A percentile compares a stretch with the other conserved stretches of the same genome.
Evolutionary conservation across 2,113 vertebrate genomes (phyloP).

Genomic region (Cebidichthys violaceus): DNA sequence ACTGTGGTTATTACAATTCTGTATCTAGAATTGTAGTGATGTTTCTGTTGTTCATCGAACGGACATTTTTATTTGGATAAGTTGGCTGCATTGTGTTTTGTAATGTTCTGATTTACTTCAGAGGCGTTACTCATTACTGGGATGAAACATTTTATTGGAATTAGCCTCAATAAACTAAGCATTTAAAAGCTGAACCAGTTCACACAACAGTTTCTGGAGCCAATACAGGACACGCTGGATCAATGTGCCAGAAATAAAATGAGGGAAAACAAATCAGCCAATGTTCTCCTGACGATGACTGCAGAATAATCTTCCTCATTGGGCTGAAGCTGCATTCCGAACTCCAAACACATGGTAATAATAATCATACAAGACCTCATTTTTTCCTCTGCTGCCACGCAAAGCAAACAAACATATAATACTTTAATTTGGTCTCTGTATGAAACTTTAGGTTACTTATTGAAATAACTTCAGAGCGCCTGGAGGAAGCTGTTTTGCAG

Average conservation of each 20-base stretch:
- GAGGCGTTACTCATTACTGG: neutral
- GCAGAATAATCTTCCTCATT: conserved; percentile 33
- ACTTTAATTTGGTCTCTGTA: conserved; percentile 40
- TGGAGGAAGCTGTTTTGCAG: conserved; percentile 11
- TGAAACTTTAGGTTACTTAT: conserved; percentile 34
- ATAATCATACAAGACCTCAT: conserved; percentile 33
- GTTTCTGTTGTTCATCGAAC: neutral
- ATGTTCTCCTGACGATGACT: neutral
- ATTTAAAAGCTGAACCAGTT: conserved; percentile 18
- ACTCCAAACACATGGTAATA: conserved; percentile 49
- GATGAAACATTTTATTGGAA: conserved; percentile 15
- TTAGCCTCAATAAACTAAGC: conserved; percentile 19
- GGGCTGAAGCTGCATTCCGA: conserved; percentile 18
- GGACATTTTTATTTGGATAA: neutral
- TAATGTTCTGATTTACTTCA: conserved; percentile 14
- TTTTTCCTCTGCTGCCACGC: conserved; percentile 9
- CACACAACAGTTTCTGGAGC: neutral
- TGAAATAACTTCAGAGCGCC: conserved; percentile 33
- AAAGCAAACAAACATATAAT: conserved; percentile 56
- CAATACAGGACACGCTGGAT: neutral
- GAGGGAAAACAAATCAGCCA: conserved; percentile 31
- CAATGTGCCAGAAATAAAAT: conserved; percentile 26
- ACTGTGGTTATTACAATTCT: neutral
- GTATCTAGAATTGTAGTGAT: neutral
- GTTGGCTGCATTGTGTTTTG: neutral